Evolutionary conservation across 2,888 invertebrate genomes (phyloP).

Genomic region (Griposia aprilina): DNA sequence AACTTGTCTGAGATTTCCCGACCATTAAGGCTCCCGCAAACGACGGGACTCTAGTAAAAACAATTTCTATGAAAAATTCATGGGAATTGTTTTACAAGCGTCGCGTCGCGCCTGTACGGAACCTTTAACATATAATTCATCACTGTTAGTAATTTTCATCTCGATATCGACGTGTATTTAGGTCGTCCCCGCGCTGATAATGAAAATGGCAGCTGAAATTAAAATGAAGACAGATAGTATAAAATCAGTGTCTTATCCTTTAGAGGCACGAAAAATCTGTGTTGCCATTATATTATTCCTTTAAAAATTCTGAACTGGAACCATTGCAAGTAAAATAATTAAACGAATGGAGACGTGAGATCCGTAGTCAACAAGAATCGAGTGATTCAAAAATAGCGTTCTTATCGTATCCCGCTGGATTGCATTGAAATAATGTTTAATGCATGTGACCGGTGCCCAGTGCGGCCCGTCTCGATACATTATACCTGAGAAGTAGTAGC

Average conservation of each 20-base stretch:
- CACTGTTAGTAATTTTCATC: no score
- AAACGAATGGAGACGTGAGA: background rate
- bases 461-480: slow-evolving; percentile 41
- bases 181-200: background rate
- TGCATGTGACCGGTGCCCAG: slow-evolving; percentile 58
- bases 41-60: no score
- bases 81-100: no score
- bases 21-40: no score
- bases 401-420: slow-evolving; percentile 16
- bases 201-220: slow-evolving; percentile 8
- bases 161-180: background rate
- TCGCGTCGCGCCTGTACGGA: no score
- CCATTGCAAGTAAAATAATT: background rate
- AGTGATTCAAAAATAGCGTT: slow-evolving; percentile 29
- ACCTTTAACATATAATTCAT: slow-evolving; percentile 6
- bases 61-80: no score
- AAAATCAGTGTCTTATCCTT: background rate
- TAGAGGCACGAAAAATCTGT: background rate
- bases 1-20: background rate
- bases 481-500: slow-evolving; percentile 17
- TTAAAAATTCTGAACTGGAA: background rate
- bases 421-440: slow-evolving; percentile 58
- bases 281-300: background rate
- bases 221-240: background rate
- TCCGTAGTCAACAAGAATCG: background rate